Base-by-base conservation (phyloP, 35 echinoderm and acorn worm species). In the Ophiothrix spiculata region DNA sequence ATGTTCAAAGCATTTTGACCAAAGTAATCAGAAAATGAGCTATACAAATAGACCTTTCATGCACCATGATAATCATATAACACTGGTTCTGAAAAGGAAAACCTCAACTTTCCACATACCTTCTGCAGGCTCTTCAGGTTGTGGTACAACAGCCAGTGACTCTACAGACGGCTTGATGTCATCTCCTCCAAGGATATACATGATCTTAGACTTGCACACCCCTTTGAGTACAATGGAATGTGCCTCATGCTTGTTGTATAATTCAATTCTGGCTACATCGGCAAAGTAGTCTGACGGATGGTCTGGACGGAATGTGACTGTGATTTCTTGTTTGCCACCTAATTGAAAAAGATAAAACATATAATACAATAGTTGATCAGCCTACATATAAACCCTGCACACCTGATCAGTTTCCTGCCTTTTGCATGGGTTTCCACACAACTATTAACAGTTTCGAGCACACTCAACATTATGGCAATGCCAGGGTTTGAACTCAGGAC, bases 281-380 rank as follows among this genome's bases (percentile, higher is more conserved):
- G 89, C 86, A 81, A 74, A 99, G 42, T 74, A 82, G 31, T 92
- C 86, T 80, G 87, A 93, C 29, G 96, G 75, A 79, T 99, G 96
- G 83, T 99, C 96, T 31, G 96, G 96, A 10, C 86, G 86, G 85
- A 99, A 99, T 32, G 86, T 86, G 17, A 99, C 96, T 69, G 84
- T 64, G 15, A 99, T 87, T 31, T 99, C 92, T 39, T 79, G 56
- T 63, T 94, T 94, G 33, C 82, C 81, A 12, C 96, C 96, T 99
- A 34, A 31, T 23, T 35, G 35, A 90, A 35, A 74, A 84, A 42
- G 33, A 28, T 25, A 25, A n/a, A 36, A 36, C 75, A 35, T 75
- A 35, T 3, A 77, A n/a, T 74, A n/a, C n/a, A n/a, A n/a, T n/a
- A n/a, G n/a, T n/a, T n/a, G n/a, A n/a, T n/a, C n/a, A n/a, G n/a